Base-by-base conservation (phyloP, 53 echinoderm and acorn worm genomes). In the Antedon mediterranea region DNA sequence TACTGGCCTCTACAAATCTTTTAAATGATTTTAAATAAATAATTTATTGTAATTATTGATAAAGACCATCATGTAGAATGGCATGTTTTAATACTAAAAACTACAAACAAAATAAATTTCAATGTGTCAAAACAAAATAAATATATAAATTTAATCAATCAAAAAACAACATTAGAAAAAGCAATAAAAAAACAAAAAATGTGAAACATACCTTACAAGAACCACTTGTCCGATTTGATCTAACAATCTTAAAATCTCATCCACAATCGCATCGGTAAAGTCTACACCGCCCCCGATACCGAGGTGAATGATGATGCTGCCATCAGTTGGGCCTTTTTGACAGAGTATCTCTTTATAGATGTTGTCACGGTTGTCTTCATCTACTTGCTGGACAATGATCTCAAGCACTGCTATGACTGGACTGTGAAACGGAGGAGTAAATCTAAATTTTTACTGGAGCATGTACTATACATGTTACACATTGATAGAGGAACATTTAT, bases 251-350 rank as follows among this genome's bases (percentile, higher is more conserved):
- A 94, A 44, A 8, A 77, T 83, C 0, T 74, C 79, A 57, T 91
- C 86, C 0, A 91, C 77, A 0, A 82, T 73, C 13, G 86, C 81
- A 31, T 94, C 94, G 43, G 79, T 89, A 87, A 94, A 94, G 30
- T 93, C 93, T 57, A 32, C 87, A 30, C 70, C 81, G 9, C 80
- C 73, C 29, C 44, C 34, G 31, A 83, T 78, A 9, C 75, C 44
- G 29, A 94, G 82, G 3, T 91, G 85, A 4, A 94, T 76, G 43
- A 91, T 80, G 29, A 94, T 77, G 20, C 88, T 94, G 32, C 89
- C 83, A 44, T 94, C 91, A 6, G 94, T 89, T 0, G 94, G 94
- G 0, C 94, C 94, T 73, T 93, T 94, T 85, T 94, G 91, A 76
- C 86, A 89, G 76, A 91, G 85, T 31, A 91, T 87, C 32, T 94